Evolutionary conservation across 2,113 vertebrate genomes (phyloP).

Genomic region (Lophochroa leadbeateri): DNA sequence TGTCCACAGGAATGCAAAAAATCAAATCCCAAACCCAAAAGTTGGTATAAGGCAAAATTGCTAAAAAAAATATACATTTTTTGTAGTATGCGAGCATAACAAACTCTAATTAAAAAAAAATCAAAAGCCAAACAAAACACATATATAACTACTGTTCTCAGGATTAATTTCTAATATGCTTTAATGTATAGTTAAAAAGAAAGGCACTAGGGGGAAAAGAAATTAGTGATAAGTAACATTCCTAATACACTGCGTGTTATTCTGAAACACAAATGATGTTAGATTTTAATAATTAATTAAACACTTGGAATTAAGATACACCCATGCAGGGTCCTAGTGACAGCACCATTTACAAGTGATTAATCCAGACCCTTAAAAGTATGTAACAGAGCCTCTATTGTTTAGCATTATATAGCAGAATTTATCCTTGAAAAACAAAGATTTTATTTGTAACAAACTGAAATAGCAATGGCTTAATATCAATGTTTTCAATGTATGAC

Average conservation of each 20-base stretch:
- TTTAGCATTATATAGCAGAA: neutral
- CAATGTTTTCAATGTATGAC: neutral
- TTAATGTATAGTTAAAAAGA: neutral
- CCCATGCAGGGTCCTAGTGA: neutral
- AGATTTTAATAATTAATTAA: neutral
- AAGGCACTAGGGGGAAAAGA: neutral
- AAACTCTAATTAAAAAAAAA: too few species aligned
- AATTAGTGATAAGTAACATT: neutral
- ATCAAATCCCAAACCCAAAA: neutral
- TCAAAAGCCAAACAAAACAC: neutral
- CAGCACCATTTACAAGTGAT: neutral
- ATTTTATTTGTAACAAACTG: neutral
- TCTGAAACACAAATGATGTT: neutral
- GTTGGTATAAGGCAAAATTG: neutral
- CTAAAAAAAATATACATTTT: rapidly evolving
- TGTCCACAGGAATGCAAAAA: neutral
- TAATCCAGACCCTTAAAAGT: neutral
- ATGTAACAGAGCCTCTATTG: neutral
- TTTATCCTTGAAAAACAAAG: neutral
- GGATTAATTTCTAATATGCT: neutral
- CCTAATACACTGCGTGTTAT: neutral
- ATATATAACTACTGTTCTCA: neutral
- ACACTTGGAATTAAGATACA: neutral
- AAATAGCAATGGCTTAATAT: neutral
- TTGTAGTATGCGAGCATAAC: neutral